These are phyloP conservation scores for Colistium nudipinnis DNA, from an alignment of 2,113 vertebrate genomes.

Conservation along the genomic window DNA sequence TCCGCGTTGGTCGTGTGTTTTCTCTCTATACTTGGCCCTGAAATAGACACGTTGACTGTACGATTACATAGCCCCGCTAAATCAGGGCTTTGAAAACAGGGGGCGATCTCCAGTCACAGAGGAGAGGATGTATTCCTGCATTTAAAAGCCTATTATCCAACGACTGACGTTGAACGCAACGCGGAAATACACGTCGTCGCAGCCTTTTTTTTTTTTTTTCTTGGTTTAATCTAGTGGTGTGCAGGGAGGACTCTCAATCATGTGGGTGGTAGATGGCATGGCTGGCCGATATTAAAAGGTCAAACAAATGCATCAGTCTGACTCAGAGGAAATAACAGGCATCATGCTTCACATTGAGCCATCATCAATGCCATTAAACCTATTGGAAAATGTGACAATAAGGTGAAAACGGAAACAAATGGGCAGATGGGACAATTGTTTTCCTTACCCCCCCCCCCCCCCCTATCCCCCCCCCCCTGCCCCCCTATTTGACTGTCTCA, in stretches of 20 bases:
- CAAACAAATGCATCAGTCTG: slow-evolving; percentile 64
- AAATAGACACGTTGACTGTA: not conserved
- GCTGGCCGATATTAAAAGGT: slow-evolving; percentile 59
- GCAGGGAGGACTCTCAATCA: slow-evolving; percentile 54
- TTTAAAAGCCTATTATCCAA: not conserved
- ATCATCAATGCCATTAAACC: slow-evolving; percentile 42
- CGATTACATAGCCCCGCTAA: not conserved
- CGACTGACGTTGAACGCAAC: not conserved
- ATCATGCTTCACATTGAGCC: slow-evolving; percentile 39
- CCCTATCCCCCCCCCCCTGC: too few relatives aligned
- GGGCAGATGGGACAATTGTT: slow-evolving; percentile 21
- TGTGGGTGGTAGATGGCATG: slow-evolving; percentile 54
- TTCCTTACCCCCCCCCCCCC: too few relatives aligned
- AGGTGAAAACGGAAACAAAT: slow-evolving; percentile 48
- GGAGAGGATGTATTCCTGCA: not conserved
- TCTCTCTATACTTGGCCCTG: not conserved
- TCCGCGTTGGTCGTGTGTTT: slow-evolving; percentile 1
- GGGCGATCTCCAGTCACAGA: not conserved
- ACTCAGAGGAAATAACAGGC: slow-evolving; percentile 55
- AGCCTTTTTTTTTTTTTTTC: slow-evolving; percentile 39
- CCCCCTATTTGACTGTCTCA: too few relatives aligned
- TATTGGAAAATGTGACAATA: slow-evolving; percentile 47
- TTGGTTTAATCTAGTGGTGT: slow-evolving; percentile 31
- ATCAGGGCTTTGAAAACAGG: not conserved
- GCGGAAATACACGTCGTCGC: not conserved